Base-by-base conservation (phyloP, 2,113 vertebrate genomes). In the Limanda limanda region DNA sequence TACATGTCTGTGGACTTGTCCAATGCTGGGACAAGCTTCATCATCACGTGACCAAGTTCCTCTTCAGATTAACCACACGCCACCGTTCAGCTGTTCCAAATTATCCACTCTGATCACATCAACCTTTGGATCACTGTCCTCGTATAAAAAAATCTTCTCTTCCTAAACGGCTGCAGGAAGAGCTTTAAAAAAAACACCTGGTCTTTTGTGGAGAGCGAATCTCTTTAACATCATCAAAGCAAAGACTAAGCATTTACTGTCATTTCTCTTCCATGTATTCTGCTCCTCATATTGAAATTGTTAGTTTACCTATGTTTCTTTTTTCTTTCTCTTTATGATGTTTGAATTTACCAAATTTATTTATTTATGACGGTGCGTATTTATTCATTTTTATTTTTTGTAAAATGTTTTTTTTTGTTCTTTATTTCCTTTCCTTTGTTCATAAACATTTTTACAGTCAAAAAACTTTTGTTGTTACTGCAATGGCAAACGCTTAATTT, bases 341-440 rank as follows among this genome's bases (percentile, higher is more conserved):
- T 92, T 86, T 85, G 86, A 89, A 91, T 90, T 92, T 91, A 92
- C 90, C 91, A 92, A 93, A 93, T 90, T 86, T 1, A 93, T 93
- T 93, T 94, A 94, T 94, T 94, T 92, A 91, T 92, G 83, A 92
- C 57, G 7, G 76, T 92, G 87, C 81, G 85, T 94, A 94, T 95
- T 95, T 94, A 94, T 94, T 94, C 84, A 90, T 93, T 92, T 89
- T 71, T 92, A 86, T 90, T 92, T 31, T 92, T 92, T 91, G 73
- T 92, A 91, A 75, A 67, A 58, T 76, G 55, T 86, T 80, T 79
- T 57, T 45, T 57, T 45, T 73, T 24, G 24, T 5, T 20, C 21
- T 51, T 57, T 84, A 64, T 78, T 64, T 74, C 77, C 57, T 54
- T 54, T 52, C 17, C 61, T 35, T 77, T 73, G 59, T 83, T 86